Base-by-base conservation (phyloP, 2,888 invertebrate species). In the Cotesia congregata region DNA sequence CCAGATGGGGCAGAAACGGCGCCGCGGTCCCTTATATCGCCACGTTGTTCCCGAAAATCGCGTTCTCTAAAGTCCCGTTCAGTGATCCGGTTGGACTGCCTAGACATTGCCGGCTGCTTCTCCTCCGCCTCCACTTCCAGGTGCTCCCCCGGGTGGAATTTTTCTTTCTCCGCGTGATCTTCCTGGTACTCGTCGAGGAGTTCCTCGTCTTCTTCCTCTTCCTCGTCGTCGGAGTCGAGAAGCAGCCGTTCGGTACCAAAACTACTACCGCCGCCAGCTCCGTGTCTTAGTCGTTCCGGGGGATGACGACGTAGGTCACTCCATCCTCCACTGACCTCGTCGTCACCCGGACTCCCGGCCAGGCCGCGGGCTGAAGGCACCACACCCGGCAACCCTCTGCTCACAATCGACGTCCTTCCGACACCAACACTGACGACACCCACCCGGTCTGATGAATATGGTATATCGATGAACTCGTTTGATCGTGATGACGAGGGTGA, bases 341-440 rank as follows among this genome's bases (percentile, higher is more conserved):
- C 85, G 80, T 86, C 87, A 82, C 83, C 86, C 80, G 85, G 84
- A 85, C 85, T 86, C 77, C 85, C 85, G 84, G 91, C 91, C 91
- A 91, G 91, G 91, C 92, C 92, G 91, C 91, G 87, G 83, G 86
- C 83, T 85, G 80, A 78, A 67, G 73, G 68, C 65, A 74, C 83
- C 81, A 84, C 85, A 82, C 85, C 87, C 83, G 87, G 86, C 77
- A 86, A 85, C 85, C 9, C 50, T 50, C 50, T 50, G 12, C 87
- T 89, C 89, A 89, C 87, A 85, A 87, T 84, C 72, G 77, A 79
- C 65, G 76, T 71, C 67, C 50, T 50, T 7, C 50, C 7, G 50
- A 9, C 50, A 50, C 50, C 50, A 6, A 9, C 50, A 50, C 50
- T 7, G 12, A 12, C 3, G 12, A 50, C 50, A 50, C 50, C 50